Evolutionary conservation across 2,888 invertebrate species (phyloP), one percentile per base, ranked within the genome.

Genomic region (Ophonus ardosiacus): DNA sequence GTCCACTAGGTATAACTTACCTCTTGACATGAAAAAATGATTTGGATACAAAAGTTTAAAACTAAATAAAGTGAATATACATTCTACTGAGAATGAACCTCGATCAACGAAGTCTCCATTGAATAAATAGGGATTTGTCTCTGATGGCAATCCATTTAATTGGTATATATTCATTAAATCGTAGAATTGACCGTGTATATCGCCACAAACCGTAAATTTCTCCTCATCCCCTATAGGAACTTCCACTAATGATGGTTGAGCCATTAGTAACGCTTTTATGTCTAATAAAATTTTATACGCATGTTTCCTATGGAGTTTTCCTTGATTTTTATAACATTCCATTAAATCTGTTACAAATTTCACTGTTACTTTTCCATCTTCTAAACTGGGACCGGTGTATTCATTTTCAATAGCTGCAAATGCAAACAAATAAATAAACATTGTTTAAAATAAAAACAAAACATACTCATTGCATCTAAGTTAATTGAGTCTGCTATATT

Each of bases 61-160:
- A 86, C 98, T 97, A 91, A 99, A 98, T 87, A 99, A 92, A 7
- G 97, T 97, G 90, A 99, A 98, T 90, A 99, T 99, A 91, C 99
- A 99, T 92, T 99, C 99, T 40, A 99, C 99, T 51, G 99, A 99
- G 91, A 99, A 99, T 0, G 99, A 99, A 13, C 99, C 99, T 92
- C 99, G 93, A 92, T 99, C 99, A 17, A 99, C 99, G 91, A 99
- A 99, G 92, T 99, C 99, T 86, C 99, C 99, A 91, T 99, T 99
- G 92, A 99, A 99, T 88, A 99, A 92, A 92, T 99, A 99, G 81
- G 99, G 99, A 93, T 99, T 99, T 38, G 94, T 95, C 90, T 96
- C 95, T 0, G 98, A 98, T 7, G 99, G 99, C 86, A 97, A 92
- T n/a, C 99, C 99, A 90, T 99, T 99, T 87, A 99, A 93, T 88